Evolutionary conservation across 2,797 vertebrate genomes (phyloP).

Genomic region (Chloroceryle inda): DNA sequence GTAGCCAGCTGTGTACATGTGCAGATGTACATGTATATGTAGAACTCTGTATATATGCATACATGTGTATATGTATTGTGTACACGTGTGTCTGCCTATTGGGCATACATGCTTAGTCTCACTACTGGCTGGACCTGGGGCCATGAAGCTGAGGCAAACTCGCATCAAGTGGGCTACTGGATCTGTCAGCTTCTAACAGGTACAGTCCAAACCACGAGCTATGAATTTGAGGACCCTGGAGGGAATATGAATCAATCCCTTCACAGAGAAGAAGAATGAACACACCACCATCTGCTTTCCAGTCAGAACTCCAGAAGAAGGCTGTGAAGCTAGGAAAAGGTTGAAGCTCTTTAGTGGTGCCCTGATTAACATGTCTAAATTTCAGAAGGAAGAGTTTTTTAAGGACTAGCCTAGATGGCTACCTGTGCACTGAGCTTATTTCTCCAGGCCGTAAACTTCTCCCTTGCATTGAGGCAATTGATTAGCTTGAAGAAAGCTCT

Average conservation of each 20-base stretch:
- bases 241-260: background rate
- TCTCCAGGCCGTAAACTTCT: background rate
- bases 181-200: background rate
- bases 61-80: too few relatives aligned
- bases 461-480: background rate
- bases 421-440: background rate
- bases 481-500: background rate
- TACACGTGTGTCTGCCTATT: background rate
- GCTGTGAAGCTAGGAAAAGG: background rate
- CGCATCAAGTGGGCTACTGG: rapidly evolving
- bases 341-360: background rate
- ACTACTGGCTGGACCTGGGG: background rate
- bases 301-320: background rate
- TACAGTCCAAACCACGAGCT: background rate
- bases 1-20: background rate
- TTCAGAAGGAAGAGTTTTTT: background rate
- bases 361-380: background rate
- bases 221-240: background rate
- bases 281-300: background rate
- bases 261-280: background rate
- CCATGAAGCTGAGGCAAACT: background rate
- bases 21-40: too few relatives aligned
- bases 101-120: rapidly evolving
- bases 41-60: too few relatives aligned
- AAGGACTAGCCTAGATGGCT: background rate